Evolutionary conservation across 2,113 vertebrate genomes (phyloP), one percentile per base, ranked within the genome.

Genomic region (Mixornis gularis): DNA sequence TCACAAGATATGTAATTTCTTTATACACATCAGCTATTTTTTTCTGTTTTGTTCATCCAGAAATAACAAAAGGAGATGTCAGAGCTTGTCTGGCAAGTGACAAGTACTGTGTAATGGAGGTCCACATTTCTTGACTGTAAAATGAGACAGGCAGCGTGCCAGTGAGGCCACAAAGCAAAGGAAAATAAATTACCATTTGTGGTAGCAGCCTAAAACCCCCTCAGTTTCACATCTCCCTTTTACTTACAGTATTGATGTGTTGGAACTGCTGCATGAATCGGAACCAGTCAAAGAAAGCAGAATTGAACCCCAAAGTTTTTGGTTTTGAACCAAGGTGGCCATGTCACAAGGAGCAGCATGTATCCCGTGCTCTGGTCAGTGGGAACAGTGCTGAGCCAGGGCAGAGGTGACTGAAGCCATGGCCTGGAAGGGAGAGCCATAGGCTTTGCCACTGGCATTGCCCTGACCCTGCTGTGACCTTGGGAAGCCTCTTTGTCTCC

Each of bases 301-400:
- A 79, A 52, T 49, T 56, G 77, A 85, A 34, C 15, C 22, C 26
- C 48, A 8, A 59, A 76, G 34, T 34, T 14, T 26, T 62, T 58
- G 34, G 34, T 85, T 76, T 13, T 88, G 70, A 46, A 22, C 12
- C 0, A 2, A 26, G 9, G 21, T 44, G 34, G 26, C 36, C 0
- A 0, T 34, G 43, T 43, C 26, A 52, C 29, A 0, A 2, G 29
- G 7, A 78, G 26, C 55, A 63, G 8, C 2, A 0, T 11, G 17
- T 9, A 21, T 17, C 19, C 30, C 0, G 1, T 21, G 20, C 41
- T 81, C 30, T 3, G 3, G 12, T 16, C 6, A 2, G 51, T 19
- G 38, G 24, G 43, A 55, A 49, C 8, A n/a, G n/a, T 0, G 1
- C 44, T 48, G n/a, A 40, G n/a, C 32, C 3, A 0, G 26, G 17